Base-by-base conservation (phyloP, 2,797 vertebrate genomes). In the Helicolenus hilgendorfi region DNA sequence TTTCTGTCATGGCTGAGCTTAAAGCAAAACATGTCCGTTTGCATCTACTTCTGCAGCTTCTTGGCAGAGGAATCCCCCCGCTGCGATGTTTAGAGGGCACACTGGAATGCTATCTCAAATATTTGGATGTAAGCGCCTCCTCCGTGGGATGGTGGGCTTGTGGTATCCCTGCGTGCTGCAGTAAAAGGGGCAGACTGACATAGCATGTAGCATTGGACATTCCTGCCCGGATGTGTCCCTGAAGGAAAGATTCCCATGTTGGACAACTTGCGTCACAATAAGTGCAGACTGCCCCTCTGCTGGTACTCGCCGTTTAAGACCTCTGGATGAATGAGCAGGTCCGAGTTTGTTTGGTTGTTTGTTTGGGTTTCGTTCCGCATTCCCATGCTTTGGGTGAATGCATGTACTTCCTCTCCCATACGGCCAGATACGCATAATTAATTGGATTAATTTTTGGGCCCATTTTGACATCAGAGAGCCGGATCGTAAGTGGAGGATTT, bases 401-500 rank as follows among this genome's bases (percentile, higher is more conserved):
- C 85, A 78, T 87, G 91, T 49, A 91, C 96, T 96, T 96, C 93
- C 95, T 96, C 94, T 97, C 95, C 93, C 97, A 96, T 96, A 94
- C 70, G 41, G 93, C 62, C 89, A 93, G 94, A 95, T 93, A 85
- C 89, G 91, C 94, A 68, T 93, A 95, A 96, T 97, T 97, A 96
- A 96, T 96, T 94, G 72, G 71, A 76, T 91, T 85, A 88, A 95
- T 93, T 93, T 91, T 71, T 77, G 79, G 79, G 55, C 63, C 75
- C 76, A 59, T 90, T 93, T 83, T 87, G 86, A 93, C 91, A 89
- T 91, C 77, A 90, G 87, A 92, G 89, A 65, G 73, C 64, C 0
- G 63, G 45, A 33, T 68, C 78, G 86, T 83, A 96, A 96, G 77
- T 29, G 71, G 88, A 96, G 89, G 80, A 92, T 93, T 96, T 92